Evolutionary conservation across 2,888 invertebrate species (phyloP).

Genomic region (Clostera curtula): DNA sequence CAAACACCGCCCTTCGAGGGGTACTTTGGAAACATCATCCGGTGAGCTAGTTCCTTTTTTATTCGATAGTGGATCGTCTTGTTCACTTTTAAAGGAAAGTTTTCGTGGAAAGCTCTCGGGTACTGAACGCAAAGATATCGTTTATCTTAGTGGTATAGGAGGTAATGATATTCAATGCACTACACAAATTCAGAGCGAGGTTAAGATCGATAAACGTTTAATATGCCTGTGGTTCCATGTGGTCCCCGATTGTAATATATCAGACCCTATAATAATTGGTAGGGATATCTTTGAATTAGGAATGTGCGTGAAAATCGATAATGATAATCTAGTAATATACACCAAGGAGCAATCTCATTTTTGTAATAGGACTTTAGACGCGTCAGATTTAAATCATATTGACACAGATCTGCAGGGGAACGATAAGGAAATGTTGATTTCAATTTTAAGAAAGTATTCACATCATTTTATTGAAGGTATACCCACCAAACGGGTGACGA

Average conservation of each 20-base stretch:
- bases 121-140: conserved; percentile 10
- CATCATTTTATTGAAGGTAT: conserved; percentile 11
- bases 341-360: not conserved
- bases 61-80: conserved; percentile 21
- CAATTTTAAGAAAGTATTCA: conserved; percentile 7
- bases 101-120: conserved; percentile 4
- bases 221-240: not conserved
- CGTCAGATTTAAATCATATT: conserved; percentile 6
- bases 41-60: conserved; percentile 17
- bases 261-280: conserved; percentile 1
- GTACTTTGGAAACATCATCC: conserved; percentile 9
- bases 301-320: not conserved
- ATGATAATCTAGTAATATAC: not conserved
- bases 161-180: conserved; percentile 1
- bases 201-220: not conserved
- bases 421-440: conserved; percentile 5
- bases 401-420: conserved; percentile 13
- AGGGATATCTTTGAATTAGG: conserved; percentile 3
- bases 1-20: not conserved
- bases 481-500: conserved; percentile 10
- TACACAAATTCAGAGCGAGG: not conserved
- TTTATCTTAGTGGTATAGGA: conserved; percentile 17
- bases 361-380: conserved; percentile 1
- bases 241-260: not conserved
- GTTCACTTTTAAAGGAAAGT: conserved; percentile 16